Percentiles rank a stretch among this genome's conserved stretches.
These are phyloP conservation scores for Linyphia triangularis DNA, from an alignment of 2,888 invertebrate species.

Conservation along the genomic window DNA sequence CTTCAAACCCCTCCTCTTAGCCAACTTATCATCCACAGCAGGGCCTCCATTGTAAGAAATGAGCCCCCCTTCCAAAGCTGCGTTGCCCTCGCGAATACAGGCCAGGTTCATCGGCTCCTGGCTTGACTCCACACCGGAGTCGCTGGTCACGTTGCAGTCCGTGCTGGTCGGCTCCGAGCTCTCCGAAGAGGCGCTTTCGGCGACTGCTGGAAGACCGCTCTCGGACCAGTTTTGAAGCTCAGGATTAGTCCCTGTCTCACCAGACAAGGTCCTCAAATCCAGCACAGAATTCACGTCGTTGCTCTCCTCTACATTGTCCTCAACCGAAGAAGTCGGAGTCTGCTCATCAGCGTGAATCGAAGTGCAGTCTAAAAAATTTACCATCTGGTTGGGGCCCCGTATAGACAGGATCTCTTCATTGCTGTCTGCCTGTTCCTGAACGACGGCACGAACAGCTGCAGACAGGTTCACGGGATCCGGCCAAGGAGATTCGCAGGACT, in stretches of 20 bases:
- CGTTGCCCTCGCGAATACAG: slow-evolving; percentile 57
- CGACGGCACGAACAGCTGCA: slow-evolving; percentile 73
- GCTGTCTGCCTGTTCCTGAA: slow-evolving; percentile 71
- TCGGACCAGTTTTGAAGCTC: slow-evolving; percentile 58
- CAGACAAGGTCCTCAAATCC: slow-evolving; percentile 67
- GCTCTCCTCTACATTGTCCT: slow-evolving; percentile 63
- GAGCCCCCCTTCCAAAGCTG: slow-evolving; percentile 11
- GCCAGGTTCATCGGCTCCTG: slow-evolving; percentile 75
- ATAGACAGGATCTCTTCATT: slow-evolving; percentile 63
- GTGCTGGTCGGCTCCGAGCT: slow-evolving; percentile 68
- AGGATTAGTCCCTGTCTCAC: slow-evolving; percentile 29
- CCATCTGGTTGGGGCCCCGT: slow-evolving; percentile 41
- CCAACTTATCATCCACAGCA: slow-evolving; percentile 29
- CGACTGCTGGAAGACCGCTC: slow-evolving; percentile 21
- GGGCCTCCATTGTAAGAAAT: slow-evolving; percentile 31
- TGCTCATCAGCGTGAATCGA: slow-evolving; percentile 59
- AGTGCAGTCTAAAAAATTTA: slow-evolving; percentile 65
- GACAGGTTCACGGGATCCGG: slow-evolving; percentile 75
- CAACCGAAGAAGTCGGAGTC: slow-evolving; percentile 48
- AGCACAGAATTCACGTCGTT: slow-evolving; percentile 67
- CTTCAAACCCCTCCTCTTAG: slow-evolving; percentile 55
- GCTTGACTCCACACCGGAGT: slow-evolving; percentile 75
- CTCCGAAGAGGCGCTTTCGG: slow-evolving; percentile 72
- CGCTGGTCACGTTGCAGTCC: slow-evolving; percentile 73
- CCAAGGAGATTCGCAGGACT: slow-evolving; percentile 73